Percentiles rank a stretch among this genome's conserved stretches.
These are phyloP conservation scores for Thelaira solivaga DNA, from an alignment of 2,888 invertebrate species.

Conservation along the genomic window DNA sequence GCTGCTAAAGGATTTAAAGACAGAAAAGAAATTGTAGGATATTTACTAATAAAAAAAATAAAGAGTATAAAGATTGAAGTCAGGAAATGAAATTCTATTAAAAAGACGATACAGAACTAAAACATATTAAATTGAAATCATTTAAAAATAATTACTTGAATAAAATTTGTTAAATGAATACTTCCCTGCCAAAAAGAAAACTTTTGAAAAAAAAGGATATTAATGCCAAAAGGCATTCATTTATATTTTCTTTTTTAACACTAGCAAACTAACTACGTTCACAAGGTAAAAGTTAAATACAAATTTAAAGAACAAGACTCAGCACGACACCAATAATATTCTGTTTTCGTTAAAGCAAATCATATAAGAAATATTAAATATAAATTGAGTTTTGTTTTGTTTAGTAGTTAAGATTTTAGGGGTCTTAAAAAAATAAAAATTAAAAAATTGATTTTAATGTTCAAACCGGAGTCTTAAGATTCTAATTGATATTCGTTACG, in stretches of 20 bases:
- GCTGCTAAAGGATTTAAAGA: slow-evolving; percentile 59
- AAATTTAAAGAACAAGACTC: no score
- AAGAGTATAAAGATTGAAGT: slow-evolving; percentile 17
- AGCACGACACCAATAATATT: no score
- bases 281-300: not conserved
- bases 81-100: slow-evolving; percentile 53
- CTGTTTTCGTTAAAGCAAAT: no score
- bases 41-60: slow-evolving; percentile 11
- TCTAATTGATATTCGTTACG: no score
- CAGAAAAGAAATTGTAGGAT: slow-evolving; percentile 62
- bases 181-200: not conserved
- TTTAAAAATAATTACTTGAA: slow-evolving; percentile 34
- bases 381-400: no score
- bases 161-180: slow-evolving; percentile 24
- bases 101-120: slow-evolving; percentile 15
- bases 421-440: no score
- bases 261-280: not conserved
- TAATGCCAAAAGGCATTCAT: slow-evolving; percentile 55
- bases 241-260: not conserved
- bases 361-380: no score
- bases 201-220: slow-evolving; percentile 31
- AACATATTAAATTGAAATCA: slow-evolving; percentile 4
- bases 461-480: no score
- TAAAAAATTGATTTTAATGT: no score
- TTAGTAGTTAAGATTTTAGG: no score